phyloP scores from a whole-genome alignment of 2,797 vertebrate species.

The Leptatherina wallacei region DNA sequence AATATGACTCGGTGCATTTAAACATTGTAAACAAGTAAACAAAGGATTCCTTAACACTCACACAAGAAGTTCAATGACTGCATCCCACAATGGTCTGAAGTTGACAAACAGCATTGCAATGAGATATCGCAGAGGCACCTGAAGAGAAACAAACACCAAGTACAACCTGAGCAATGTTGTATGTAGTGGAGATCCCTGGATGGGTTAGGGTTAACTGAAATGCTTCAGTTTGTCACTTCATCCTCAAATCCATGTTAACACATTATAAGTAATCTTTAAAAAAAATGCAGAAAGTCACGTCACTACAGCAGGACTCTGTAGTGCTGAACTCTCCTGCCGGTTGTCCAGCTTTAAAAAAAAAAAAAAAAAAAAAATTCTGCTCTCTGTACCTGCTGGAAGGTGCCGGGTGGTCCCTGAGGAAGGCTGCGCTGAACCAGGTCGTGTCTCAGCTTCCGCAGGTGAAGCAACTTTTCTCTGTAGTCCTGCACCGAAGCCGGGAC shows the following conservation, averaged over 20 bases:
- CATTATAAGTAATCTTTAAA: no score
- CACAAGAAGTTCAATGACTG: constrained; percentile 92
- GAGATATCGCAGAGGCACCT: constrained; percentile 95
- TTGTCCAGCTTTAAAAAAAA: neutral
- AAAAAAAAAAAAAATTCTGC: neutral
- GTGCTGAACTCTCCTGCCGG: neutral
- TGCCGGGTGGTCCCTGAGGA: constrained; percentile 71
- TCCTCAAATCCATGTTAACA: no score
- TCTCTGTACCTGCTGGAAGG: constrained; percentile 87
- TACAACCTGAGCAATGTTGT: neutral
- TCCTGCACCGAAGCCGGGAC: constrained; percentile 93
- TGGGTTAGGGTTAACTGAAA: neutral
- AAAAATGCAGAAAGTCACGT: neutral
- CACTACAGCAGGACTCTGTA: neutral
- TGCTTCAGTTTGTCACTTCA: neutral
- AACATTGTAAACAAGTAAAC: neutral
- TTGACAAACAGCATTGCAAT: constrained; percentile 95
- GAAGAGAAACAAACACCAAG: constrained; percentile 1
- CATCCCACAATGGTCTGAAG: constrained; percentile 94
- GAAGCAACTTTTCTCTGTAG: constrained; percentile 95
- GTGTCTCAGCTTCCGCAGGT: constrained; percentile 92
- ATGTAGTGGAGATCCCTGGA: neutral
- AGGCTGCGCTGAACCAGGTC: constrained; percentile 86
- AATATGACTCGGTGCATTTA: neutral
- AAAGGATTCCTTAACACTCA: constrained; percentile 75